Percentiles rank a stretch among this genome's conserved stretches.
Evolutionary conservation across 2,888 invertebrate species (phyloP).

Genomic region (Formica aserva): DNA sequence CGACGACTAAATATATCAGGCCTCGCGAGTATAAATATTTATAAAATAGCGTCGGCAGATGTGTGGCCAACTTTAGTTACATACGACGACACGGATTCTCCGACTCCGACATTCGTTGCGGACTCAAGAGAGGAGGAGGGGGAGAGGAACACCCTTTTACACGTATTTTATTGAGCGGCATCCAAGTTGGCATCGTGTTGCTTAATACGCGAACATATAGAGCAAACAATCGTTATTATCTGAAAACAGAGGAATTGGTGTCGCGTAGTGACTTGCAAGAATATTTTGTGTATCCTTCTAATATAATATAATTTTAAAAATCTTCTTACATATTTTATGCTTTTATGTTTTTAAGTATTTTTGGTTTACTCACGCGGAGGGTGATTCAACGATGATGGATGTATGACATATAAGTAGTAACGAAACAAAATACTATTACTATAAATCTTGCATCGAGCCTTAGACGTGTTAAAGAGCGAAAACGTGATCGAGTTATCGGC

Average conservation of each 20-base stretch:
- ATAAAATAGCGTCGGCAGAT: constrained; percentile 82
- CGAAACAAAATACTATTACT: neutral
- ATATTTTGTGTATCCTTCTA: neutral
- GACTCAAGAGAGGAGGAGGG: constrained; percentile 4
- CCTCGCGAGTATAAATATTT: constrained; percentile 79
- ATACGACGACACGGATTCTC: constrained; percentile 27
- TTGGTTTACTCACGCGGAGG: neutral
- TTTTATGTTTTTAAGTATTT: neutral
- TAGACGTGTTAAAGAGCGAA: constrained; percentile 35
- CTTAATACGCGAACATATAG: constrained; percentile 8
- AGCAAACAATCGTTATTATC: neutral
- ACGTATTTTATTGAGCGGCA: constrained; percentile 33
- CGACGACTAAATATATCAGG: constrained; percentile 78
- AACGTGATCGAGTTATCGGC: constrained; percentile 28
- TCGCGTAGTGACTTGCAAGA: neutral
- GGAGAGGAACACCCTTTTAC: neutral
- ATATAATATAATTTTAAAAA: neutral
- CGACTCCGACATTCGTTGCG: constrained; percentile 11
- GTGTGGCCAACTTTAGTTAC: constrained; percentile 58
- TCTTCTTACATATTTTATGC: neutral
- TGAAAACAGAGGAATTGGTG: neutral
- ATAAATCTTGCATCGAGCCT: neutral
- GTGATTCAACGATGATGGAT: neutral
- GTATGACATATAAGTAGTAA: neutral
- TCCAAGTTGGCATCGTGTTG: constrained; percentile 18